Evolutionary conservation across 2,888 invertebrate species (phyloP), one percentile per base, ranked within the genome.

Genomic region (Teleiodes luculella): DNA sequence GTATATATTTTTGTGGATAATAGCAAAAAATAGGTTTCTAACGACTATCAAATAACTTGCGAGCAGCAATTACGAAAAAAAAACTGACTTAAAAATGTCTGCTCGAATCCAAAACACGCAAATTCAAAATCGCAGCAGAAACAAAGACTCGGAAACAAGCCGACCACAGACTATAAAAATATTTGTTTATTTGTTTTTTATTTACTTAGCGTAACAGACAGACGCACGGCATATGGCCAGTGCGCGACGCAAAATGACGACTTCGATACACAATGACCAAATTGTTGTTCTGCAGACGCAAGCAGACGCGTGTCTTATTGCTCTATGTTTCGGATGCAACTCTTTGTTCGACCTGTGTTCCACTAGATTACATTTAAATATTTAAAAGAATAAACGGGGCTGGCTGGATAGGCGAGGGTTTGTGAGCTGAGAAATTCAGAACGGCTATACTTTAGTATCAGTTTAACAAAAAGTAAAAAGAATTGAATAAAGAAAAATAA

Each of bases 231-330:
- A 88, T 78, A 78, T 83, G 87, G 83, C 62, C 64, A 66, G 76
- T 70, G 71, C 69, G 75, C 59, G 74, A 86, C 83, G 85, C 85
- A 87, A 86, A 87, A 86, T 85, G 76, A 87, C 81, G 70, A 86
- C 78, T 76, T 78, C 65, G 67, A 59, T 65, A 66, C 71, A 83
- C 86, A 43, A 43, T 43, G 43, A 43, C 43, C 18, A 41, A 80
- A 83, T 85, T 86, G 86, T 85, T 83, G 78, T 78, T 69, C 72
- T 84, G 84, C 83, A 78, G 78, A 70, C 73, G 66, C 68, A 70
- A 63, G 68, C 70, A 63, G 66, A 60, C 68, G 69, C 69, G 10
- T 64, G 60, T 65, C 54, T 62, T 58, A 65, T 70, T 72, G 76
- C 76, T 70, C 63, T 56, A 51, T 75, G 72, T 70, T 68, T 71